Percentiles rank a stretch among this genome's conserved stretches.
Conservation (phyloP, 2,113 vertebrate species). For the Eolophus roseicapilla region DNA sequence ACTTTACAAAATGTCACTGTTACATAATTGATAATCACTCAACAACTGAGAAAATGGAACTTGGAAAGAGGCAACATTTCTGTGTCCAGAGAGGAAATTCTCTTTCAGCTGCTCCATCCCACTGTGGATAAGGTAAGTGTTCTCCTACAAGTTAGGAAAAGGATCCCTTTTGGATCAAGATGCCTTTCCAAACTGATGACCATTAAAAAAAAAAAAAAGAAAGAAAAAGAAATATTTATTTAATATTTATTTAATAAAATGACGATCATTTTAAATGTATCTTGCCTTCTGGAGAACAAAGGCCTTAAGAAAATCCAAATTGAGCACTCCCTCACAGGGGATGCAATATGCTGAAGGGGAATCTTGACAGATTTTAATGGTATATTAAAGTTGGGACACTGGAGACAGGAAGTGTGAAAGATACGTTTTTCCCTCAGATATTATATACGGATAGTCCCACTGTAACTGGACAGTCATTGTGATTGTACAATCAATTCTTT, state of each 20-base stretch:
- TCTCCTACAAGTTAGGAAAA: conserved; percentile 7
- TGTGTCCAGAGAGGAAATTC: conserved; percentile 56
- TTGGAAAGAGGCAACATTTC: conserved; percentile 55
- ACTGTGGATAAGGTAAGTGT: background rate
- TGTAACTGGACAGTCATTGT: conserved; percentile 9
- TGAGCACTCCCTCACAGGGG: background rate
- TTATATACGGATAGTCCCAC: background rate
- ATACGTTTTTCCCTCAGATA: conserved; percentile 20
- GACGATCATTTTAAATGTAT: background rate
- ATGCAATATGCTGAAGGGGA: conserved; percentile 24
- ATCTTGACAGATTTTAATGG: conserved; percentile 45
- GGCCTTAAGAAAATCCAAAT: conserved; percentile 11
- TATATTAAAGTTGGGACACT: conserved; percentile 33
- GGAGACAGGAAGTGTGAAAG: conserved; percentile 53
- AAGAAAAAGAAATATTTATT: background rate
- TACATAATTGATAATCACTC: conserved; percentile 71
- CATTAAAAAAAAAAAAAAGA: background rate
- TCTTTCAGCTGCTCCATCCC: conserved; percentile 34
- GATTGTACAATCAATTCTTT: conserved; percentile 19
- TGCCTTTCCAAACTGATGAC: background rate
- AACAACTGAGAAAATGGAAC: conserved; percentile 71
- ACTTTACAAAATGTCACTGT: conserved; percentile 69
- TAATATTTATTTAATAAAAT: background rate
- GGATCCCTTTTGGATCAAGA: background rate
- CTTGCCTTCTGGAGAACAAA: conserved; percentile 31